Percentiles rank a stretch among this genome's conserved stretches.
Evolutionary conservation across 2,797 vertebrate species (phyloP).

Genomic region (Sebastes matsubarae): DNA sequence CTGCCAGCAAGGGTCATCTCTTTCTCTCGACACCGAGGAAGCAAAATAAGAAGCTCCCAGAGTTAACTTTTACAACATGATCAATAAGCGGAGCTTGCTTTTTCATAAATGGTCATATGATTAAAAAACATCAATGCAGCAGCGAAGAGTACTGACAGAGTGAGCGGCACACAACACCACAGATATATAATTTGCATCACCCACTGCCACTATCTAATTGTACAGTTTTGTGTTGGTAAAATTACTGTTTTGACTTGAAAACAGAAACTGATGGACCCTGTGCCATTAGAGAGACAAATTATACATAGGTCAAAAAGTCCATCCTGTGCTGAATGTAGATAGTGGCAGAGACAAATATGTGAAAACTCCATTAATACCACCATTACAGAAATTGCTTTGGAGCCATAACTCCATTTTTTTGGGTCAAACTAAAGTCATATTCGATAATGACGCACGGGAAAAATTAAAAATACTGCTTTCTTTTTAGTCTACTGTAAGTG

Average conservation of each 20-base stretch:
- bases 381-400: background rate
- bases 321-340: background rate
- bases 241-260: background rate
- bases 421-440: background rate
- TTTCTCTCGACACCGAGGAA: background rate
- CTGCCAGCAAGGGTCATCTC: conserved; percentile 5
- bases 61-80: background rate
- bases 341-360: background rate
- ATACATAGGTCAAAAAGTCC: background rate
- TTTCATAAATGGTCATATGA: background rate
- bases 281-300: background rate
- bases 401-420: background rate
- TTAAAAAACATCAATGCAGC: background rate
- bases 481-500: background rate
- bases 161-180: background rate
- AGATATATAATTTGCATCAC: background rate
- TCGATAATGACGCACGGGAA: background rate
- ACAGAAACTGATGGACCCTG: background rate
- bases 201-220: background rate
- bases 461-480: background rate
- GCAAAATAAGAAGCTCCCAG: background rate
- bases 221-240: conserved; percentile 15
- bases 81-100: background rate
- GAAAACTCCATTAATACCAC: background rate
- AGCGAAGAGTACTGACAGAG: no score